These are phyloP conservation scores for Clusia tigrina DNA, from an alignment of 2,888 invertebrate genomes.

Conservation along the genomic window DNA sequence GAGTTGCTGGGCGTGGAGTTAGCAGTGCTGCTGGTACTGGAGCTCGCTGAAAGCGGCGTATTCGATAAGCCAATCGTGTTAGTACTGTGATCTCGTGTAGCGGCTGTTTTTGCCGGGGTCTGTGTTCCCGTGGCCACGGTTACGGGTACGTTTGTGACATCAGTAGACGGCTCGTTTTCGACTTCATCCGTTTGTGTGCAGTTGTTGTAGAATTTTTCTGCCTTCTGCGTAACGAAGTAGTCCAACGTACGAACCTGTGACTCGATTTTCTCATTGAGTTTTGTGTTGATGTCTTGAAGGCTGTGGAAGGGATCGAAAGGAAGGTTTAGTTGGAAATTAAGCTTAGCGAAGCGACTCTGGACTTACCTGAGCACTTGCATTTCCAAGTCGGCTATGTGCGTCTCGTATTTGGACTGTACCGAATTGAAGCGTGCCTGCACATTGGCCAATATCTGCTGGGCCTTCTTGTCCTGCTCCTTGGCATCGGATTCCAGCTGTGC, in stretches of 20 bases:
- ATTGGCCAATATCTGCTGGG: slow-evolving; percentile 75
- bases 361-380: slow-evolving; percentile 68
- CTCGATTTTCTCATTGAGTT: slow-evolving; percentile 69
- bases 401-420: slow-evolving; percentile 79
- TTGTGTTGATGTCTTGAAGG: slow-evolving; percentile 65
- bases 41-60: slow-evolving; percentile 55
- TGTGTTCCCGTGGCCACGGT: slow-evolving; percentile 37
- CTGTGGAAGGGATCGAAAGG: slow-evolving; percentile 39
- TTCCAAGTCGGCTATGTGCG: slow-evolving; percentile 78
- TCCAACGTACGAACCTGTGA: slow-evolving; percentile 61
- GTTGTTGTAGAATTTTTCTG: slow-evolving; percentile 58
- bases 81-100: slow-evolving; percentile 52
- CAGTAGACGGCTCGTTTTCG: slow-evolving; percentile 37
- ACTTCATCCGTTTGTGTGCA: slow-evolving; percentile 62
- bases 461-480: slow-evolving; percentile 74
- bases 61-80: slow-evolving; percentile 55
- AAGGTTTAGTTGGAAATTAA: not conserved
- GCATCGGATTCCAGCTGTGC: slow-evolving; percentile 75
- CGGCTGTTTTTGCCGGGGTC: slow-evolving; percentile 23
- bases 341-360: not conserved
- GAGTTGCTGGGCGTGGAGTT: slow-evolving; percentile 62
- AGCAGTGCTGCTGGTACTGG: slow-evolving; percentile 62
- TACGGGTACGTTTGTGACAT: not conserved
- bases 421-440: slow-evolving; percentile 80
- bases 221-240: slow-evolving; percentile 56